Conservation (phyloP, 1,140 invertebrate genomes). For the Brachionus koreanus region DNA sequence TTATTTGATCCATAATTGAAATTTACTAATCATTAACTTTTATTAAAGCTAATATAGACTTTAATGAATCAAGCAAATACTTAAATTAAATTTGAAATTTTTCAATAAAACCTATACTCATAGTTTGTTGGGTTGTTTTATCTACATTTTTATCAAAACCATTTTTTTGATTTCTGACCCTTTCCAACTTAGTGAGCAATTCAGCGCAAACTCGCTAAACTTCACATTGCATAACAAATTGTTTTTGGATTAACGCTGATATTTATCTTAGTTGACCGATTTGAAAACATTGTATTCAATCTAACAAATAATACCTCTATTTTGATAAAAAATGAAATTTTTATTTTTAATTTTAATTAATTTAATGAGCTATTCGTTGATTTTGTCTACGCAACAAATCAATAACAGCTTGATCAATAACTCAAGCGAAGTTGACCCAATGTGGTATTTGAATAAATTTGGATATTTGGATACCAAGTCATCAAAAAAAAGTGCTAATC, state of each 20-base stretch:
- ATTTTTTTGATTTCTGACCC: constrained; percentile 2
- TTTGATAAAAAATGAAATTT: neutral
- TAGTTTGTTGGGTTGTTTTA: neutral
- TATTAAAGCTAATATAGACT: constrained; percentile 22
- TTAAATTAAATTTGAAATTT: constrained; percentile 30
- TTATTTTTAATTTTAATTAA: neutral
- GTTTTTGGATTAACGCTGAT: neutral
- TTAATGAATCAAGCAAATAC: constrained; percentile 27
- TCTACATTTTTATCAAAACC: neutral
- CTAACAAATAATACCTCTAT: neutral
- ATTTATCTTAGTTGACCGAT: neutral
- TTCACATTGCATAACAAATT: constrained; percentile 1
- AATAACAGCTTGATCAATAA: neutral
- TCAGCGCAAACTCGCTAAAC: neutral
- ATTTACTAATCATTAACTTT: constrained; percentile 30
- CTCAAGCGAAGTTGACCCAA: neutral
- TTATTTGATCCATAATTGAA: constrained; percentile 29
- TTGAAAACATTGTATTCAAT: neutral
- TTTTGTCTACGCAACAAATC: neutral
- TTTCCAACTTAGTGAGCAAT: neutral
- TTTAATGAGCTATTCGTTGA: neutral
- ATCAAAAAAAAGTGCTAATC: constrained; percentile 14
- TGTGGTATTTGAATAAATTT: constrained; percentile 34
- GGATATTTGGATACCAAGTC: constrained; percentile 15
- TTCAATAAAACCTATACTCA: neutral